Percentiles rank a stretch among this genome's conserved stretches.
Conservation (phyloP, 1,140 invertebrate species). For the Leptinotarsa lineolata region DNA sequence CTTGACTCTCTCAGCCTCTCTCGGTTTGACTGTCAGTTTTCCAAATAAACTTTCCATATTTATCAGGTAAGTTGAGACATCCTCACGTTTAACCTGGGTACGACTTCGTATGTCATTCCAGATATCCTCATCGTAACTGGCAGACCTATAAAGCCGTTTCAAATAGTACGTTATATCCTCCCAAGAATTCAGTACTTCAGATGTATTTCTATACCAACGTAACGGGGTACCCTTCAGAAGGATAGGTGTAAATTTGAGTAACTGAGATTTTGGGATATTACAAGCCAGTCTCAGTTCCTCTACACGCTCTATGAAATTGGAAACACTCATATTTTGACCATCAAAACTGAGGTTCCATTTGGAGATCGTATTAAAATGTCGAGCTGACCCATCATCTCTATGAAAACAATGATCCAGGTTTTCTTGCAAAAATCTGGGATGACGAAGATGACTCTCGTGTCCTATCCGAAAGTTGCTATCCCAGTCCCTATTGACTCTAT, state of each 20-base stretch:
- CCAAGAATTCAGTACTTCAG: background rate
- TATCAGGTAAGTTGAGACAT: background rate
- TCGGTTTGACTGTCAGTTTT: background rate
- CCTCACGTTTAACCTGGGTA: background rate
- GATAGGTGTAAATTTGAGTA: background rate
- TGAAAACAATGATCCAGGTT: background rate
- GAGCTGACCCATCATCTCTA: background rate
- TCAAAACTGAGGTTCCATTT: slow-evolving; percentile 6
- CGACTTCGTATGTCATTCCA: background rate
- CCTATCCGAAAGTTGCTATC: background rate
- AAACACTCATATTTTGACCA: background rate
- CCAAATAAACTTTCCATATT: background rate
- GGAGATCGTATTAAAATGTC: background rate
- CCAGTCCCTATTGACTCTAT: too few relatives aligned
- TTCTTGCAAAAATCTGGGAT: background rate
- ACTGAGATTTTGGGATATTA: background rate
- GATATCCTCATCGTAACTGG: background rate
- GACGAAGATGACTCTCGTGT: background rate
- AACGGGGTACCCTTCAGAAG: background rate
- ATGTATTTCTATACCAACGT: background rate
- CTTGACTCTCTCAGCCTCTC: background rate
- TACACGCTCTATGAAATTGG: background rate
- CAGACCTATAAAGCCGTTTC: background rate
- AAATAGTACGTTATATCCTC: background rate
- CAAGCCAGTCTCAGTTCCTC: background rate